Conservation (phyloP, 2,113 vertebrate species). For the Brachirus orientalis region DNA sequence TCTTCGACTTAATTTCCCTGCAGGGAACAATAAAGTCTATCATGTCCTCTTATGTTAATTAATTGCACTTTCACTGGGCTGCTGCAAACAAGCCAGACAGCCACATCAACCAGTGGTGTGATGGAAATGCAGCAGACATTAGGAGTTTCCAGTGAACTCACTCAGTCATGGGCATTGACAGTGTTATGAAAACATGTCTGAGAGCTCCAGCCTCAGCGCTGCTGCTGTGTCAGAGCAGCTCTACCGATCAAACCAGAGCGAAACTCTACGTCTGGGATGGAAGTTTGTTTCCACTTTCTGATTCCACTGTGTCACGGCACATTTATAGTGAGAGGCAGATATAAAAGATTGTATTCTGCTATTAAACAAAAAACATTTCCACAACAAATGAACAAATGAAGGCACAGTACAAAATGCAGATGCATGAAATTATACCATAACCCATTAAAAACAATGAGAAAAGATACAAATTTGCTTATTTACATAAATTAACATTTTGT, state of each 20-base stretch:
- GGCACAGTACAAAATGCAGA: background rate
- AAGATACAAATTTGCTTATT: no score
- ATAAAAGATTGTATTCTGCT: background rate
- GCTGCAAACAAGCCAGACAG: constrained; percentile 24
- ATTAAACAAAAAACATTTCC: background rate
- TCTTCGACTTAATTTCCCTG: background rate
- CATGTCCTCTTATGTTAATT: constrained; percentile 12
- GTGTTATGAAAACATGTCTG: constrained; percentile 7
- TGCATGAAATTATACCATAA: background rate
- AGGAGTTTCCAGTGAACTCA: constrained; percentile 19
- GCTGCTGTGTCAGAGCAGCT: constrained; percentile 6
- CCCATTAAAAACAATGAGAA: no score
- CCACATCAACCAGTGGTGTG: constrained; percentile 9
- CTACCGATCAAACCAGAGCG: background rate
- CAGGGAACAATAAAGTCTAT: constrained; percentile 14
- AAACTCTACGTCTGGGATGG: background rate
- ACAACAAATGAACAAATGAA: background rate
- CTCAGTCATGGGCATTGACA: constrained; percentile 19
- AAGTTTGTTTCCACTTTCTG: background rate
- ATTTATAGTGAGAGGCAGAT: background rate
- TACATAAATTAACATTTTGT: no score
- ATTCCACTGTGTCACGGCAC: background rate
- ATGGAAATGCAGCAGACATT: constrained; percentile 8
- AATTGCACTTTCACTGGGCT: constrained; percentile 21
- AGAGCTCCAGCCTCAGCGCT: background rate